phyloP scores from a whole-genome alignment of 2,888 invertebrate species.

The Nudaria mundana region DNA sequence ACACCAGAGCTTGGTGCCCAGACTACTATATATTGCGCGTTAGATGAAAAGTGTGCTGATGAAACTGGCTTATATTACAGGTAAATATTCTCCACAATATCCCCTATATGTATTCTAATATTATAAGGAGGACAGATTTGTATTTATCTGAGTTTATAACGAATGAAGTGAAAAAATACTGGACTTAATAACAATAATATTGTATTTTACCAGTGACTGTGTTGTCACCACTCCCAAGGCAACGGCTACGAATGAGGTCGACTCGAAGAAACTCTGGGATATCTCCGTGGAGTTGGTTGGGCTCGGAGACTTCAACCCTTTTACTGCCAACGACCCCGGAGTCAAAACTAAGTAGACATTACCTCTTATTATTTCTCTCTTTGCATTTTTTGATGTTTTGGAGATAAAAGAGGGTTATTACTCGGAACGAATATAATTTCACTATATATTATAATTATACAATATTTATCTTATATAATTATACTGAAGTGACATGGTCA shows the following conservation, averaged over 20 bases:
- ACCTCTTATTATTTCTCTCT: too few species aligned
- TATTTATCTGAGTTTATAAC: background rate
- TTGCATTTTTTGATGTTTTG: too few species aligned
- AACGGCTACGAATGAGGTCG: conserved; percentile 68
- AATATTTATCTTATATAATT: too few species aligned
- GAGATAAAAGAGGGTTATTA: too few species aligned
- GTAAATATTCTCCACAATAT: conserved; percentile 46
- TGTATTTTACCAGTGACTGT: conserved; percentile 76
- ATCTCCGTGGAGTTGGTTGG: conserved; percentile 80
- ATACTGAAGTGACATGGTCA: too few species aligned
- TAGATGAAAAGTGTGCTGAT: conserved; percentile 83
- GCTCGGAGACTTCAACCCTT: conserved; percentile 59
- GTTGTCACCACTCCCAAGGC: conserved; percentile 57
- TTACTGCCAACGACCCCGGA: conserved; percentile 52
- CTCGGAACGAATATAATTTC: too few species aligned
- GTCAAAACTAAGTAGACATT: conserved; percentile 26
- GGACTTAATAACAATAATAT: too few species aligned
- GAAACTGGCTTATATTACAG: conserved; percentile 83
- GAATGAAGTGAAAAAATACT: too few species aligned
- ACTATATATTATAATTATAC: too few species aligned
- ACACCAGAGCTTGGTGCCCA: conserved; percentile 86
- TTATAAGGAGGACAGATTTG: background rate
- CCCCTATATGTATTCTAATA: too few species aligned
- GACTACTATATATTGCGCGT: conserved; percentile 86
- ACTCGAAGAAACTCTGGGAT: conserved; percentile 82